A percentile compares a stretch with the other conserved stretches of the same genome.
phyloP scores from a whole-genome alignment of 2,888 invertebrate genomes.

The Ectobius pallidus region DNA sequence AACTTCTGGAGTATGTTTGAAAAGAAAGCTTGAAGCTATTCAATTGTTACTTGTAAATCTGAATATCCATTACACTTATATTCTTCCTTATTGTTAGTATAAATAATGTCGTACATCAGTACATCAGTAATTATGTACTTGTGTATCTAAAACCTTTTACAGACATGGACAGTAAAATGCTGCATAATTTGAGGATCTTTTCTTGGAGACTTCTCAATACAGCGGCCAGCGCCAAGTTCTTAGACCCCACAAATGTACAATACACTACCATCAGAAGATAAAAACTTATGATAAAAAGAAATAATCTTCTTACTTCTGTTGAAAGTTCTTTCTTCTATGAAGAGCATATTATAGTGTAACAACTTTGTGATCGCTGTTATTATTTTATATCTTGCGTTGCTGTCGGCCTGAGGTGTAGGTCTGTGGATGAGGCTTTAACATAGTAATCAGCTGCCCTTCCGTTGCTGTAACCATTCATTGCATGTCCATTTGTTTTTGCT shows the following conservation, averaged over 20 bases:
- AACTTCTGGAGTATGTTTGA: too few relatives aligned
- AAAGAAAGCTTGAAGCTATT: too few relatives aligned
- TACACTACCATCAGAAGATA: neutral
- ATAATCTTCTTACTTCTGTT: neutral
- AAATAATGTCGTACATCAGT: too few relatives aligned
- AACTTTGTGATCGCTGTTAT: neutral
- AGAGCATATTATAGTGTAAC: neutral
- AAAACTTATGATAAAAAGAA: constrained; percentile 4
- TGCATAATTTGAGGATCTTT: too few relatives aligned
- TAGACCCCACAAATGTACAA: neutral
- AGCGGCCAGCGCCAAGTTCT: constrained; percentile 19
- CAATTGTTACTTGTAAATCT: too few relatives aligned
- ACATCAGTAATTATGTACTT: too few relatives aligned
- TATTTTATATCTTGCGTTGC: constrained; percentile 19
- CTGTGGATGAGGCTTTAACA: constrained; percentile 52
- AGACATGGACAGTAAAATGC: too few relatives aligned
- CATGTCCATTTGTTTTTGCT: constrained; percentile 35
- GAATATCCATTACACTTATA: too few relatives aligned
- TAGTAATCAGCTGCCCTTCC: constrained; percentile 59
- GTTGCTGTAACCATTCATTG: constrained; percentile 46
- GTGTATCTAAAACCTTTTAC: too few relatives aligned
- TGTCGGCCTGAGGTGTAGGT: constrained; percentile 37
- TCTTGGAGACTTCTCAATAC: too few relatives aligned
- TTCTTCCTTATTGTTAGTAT: too few relatives aligned
- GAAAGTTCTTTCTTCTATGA: neutral